Conservation (phyloP, 2,888 invertebrate genomes). For the Drosophila subquinaria region DNA sequence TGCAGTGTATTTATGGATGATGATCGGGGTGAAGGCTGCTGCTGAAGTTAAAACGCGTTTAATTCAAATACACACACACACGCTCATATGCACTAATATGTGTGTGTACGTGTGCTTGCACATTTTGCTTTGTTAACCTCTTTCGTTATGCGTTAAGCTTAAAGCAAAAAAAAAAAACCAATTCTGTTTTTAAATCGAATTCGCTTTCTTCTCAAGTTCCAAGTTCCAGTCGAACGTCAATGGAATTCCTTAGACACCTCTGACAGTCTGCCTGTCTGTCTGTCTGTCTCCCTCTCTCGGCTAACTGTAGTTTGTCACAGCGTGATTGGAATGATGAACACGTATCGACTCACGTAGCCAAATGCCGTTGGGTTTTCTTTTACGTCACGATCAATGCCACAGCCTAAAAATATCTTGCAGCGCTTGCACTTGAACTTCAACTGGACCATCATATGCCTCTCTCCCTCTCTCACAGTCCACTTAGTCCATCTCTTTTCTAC, state of each 20-base stretch:
- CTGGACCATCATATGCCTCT: slow-evolving; percentile 3
- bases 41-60: slow-evolving; percentile 76
- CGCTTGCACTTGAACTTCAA: slow-evolving; percentile 53
- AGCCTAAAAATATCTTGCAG: slow-evolving; percentile 12
- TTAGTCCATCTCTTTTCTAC: background rate
- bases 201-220: slow-evolving; percentile 73
- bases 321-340: slow-evolving; percentile 29
- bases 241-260: slow-evolving; percentile 59
- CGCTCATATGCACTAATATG: slow-evolving; percentile 13
- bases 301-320: slow-evolving; percentile 42
- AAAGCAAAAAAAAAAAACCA: slow-evolving; percentile 37
- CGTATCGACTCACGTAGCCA: slow-evolving; percentile 46
- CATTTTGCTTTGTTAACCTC: slow-evolving; percentile 77
- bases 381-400: slow-evolving; percentile 31
- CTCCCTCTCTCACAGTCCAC: slow-evolving; percentile 1
- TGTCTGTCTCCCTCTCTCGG: background rate
- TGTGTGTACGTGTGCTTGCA: slow-evolving; percentile 53
- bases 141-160: slow-evolving; percentile 72
- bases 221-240: slow-evolving; percentile 43
- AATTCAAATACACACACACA: slow-evolving; percentile 38
- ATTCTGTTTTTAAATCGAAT: slow-evolving; percentile 76
- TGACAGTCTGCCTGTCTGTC: slow-evolving; percentile 3
- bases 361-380: slow-evolving; percentile 5
- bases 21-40: slow-evolving; percentile 35
- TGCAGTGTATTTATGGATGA: slow-evolving; percentile 2